Percentiles rank a stretch among this genome's conserved stretches.
Conservation (phyloP, 2,888 invertebrate genomes). For the Tortrix viridana region DNA sequence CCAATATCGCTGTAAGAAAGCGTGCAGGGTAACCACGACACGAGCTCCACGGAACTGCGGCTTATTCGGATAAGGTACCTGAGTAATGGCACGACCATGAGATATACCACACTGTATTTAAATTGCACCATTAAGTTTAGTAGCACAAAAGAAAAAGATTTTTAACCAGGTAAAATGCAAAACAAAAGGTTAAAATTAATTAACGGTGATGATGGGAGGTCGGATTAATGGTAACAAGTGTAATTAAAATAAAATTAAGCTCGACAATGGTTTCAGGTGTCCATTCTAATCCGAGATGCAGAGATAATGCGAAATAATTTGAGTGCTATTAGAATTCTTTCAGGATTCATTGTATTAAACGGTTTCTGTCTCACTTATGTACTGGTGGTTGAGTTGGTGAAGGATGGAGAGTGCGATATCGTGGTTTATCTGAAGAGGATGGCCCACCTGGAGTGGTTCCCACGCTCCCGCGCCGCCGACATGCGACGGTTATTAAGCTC, state of each 20-base stretch:
- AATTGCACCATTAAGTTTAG: background rate
- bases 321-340: slow-evolving; percentile 2
- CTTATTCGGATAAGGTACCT: slow-evolving; percentile 29
- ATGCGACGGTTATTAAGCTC: slow-evolving; percentile 82
- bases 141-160: background rate
- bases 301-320: slow-evolving; percentile 15
- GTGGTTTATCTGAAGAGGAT: slow-evolving; percentile 28
- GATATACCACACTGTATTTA: slow-evolving; percentile 4
- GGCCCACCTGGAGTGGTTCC: slow-evolving; percentile 62
- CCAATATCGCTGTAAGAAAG: slow-evolving; percentile 62
- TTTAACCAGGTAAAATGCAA: background rate
- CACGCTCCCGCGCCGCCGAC: slow-evolving; percentile 72
- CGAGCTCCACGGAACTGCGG: slow-evolving; percentile 30
- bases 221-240: slow-evolving; percentile 49
- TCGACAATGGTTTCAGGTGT: slow-evolving; percentile 61
- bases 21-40: slow-evolving; percentile 45
- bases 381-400: background rate
- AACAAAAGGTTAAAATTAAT: slow-evolving; percentile 9
- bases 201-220: slow-evolving; percentile 4
- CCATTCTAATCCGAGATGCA: slow-evolving; percentile 57
- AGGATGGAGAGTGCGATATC: slow-evolving; percentile 10
- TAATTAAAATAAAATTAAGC: slow-evolving; percentile 69
- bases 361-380: slow-evolving; percentile 6
- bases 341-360: background rate
- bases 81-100: slow-evolving; percentile 26